Percentiles rank a stretch among this genome's conserved stretches.
These are phyloP conservation scores for Halocynthia aurantium DNA, from an alignment of 23 tunicate genomes.

Conservation along the genomic window DNA sequence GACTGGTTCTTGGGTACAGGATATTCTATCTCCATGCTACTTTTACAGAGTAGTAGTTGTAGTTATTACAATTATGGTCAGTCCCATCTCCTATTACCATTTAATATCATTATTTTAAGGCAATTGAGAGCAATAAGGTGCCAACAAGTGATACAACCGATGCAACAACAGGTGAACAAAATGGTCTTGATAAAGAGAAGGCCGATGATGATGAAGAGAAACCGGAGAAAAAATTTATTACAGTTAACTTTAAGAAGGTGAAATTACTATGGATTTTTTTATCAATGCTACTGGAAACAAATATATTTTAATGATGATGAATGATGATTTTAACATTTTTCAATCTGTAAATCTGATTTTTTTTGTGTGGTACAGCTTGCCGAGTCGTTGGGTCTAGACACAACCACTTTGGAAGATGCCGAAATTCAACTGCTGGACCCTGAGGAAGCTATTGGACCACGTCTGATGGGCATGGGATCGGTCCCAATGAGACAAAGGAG, in stretches of 20 bases:
- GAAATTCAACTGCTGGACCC: slow-evolving; percentile 71
- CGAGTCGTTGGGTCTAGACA: slow-evolving; percentile 68
- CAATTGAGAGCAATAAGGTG: background rate
- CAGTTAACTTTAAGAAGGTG: slow-evolving; percentile 50
- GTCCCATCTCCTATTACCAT: too few species aligned
- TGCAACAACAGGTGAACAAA: background rate
- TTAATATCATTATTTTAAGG: too few species aligned
- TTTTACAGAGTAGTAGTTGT: too few species aligned
- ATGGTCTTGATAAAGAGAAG: background rate
- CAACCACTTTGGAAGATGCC: slow-evolving; percentile 68
- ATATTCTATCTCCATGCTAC: too few species aligned
- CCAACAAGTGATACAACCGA: background rate
- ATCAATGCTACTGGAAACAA: too few species aligned
- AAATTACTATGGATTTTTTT: background rate
- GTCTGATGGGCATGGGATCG: slow-evolving; percentile 10
- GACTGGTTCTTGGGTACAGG: too few species aligned
- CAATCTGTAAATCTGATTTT: background rate
- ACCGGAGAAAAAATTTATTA: slow-evolving; percentile 42
- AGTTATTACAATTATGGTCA: too few species aligned
- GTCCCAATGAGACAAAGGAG: too few species aligned
- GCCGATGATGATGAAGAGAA: slow-evolving; percentile 10
- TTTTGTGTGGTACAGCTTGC: slow-evolving; percentile 42
- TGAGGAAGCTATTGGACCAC: slow-evolving; percentile 29
- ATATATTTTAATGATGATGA: background rate
- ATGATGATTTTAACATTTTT: background rate